Evolutionary conservation across 2,888 invertebrate genomes (phyloP).

Genomic region (Machimus atricapillus): DNA sequence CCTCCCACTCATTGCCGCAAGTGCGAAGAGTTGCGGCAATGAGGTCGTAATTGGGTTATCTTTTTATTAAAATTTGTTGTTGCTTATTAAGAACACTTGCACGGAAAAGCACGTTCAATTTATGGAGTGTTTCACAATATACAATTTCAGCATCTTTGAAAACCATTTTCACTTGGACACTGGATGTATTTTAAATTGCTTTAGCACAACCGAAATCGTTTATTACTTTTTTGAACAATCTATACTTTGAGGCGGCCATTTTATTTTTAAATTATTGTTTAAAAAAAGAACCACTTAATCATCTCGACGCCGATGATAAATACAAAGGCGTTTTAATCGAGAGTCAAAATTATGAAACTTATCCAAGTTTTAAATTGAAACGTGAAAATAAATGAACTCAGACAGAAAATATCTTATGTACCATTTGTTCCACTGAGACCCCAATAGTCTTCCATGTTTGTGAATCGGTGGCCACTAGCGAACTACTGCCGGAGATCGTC

Average conservation of each 20-base stretch:
- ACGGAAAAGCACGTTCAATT: constrained; percentile 32
- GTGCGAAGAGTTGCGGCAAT: background rate
- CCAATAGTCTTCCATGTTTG: constrained; percentile 60
- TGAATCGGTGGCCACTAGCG: constrained; percentile 51
- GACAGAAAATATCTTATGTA: constrained; percentile 49
- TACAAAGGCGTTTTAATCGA: background rate
- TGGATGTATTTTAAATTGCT: background rate
- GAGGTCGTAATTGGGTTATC: constrained; percentile 38
- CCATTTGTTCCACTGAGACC: constrained; percentile 62
- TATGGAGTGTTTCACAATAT: constrained; percentile 28
- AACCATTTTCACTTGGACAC: background rate
- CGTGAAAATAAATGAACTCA: background rate
- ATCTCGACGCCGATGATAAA: background rate
- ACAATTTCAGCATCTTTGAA: background rate
- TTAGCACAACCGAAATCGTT: background rate
- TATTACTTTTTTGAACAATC: background rate
- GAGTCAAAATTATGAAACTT: background rate
- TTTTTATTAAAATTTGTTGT: constrained; percentile 41
- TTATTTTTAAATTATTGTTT: background rate
- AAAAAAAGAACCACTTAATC: background rate
- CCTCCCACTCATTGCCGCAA: background rate
- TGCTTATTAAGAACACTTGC: constrained; percentile 37
- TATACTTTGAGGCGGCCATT: background rate
- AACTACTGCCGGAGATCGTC: constrained; percentile 47
- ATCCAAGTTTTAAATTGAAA: background rate